Evolutionary conservation across 1,140 invertebrate species (phyloP).

Genomic region (Agrypnia vestita): DNA sequence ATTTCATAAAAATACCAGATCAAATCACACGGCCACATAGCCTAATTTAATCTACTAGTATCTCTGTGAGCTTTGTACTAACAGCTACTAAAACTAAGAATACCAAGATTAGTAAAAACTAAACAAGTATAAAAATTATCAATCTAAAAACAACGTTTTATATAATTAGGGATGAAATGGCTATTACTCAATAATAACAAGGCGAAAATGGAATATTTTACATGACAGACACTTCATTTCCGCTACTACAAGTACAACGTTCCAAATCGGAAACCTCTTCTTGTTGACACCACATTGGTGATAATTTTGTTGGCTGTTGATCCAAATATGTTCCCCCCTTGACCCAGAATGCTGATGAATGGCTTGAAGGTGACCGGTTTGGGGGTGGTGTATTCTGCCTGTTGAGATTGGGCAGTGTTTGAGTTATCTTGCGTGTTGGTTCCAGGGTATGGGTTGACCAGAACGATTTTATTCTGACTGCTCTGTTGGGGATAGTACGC

Average conservation of each 20-base stretch:
- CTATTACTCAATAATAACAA: constrained; percentile 41
- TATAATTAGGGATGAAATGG: constrained; percentile 46
- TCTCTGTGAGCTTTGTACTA: constrained; percentile 56
- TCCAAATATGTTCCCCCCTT: constrained; percentile 39
- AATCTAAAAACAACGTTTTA: constrained; percentile 42
- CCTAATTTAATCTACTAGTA: constrained; percentile 32
- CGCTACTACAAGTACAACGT: constrained; percentile 49
- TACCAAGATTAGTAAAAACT: constrained; percentile 42
- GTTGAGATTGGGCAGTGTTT: constrained; percentile 1
- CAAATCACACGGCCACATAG: constrained; percentile 32
- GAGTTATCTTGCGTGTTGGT: neutral
- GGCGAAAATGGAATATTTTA: constrained; percentile 19
- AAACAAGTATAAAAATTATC: constrained; percentile 39
- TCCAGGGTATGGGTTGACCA: constrained; percentile 48
- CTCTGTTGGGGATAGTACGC: constrained; percentile 25
- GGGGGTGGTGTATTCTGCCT: constrained; percentile 45
- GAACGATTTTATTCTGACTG: constrained; percentile 36
- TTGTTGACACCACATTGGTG: constrained; percentile 54
- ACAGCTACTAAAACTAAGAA: constrained; percentile 49
- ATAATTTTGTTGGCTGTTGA: constrained; percentile 54
- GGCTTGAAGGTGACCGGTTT: constrained; percentile 54
- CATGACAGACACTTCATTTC: constrained; percentile 1
- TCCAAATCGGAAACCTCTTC: constrained; percentile 58
- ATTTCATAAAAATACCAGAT: constrained; percentile 47
- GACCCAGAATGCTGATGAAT: constrained; percentile 53